phyloP scores from a whole-genome alignment of 2,888 invertebrate genomes.

The Blera fallax region DNA sequence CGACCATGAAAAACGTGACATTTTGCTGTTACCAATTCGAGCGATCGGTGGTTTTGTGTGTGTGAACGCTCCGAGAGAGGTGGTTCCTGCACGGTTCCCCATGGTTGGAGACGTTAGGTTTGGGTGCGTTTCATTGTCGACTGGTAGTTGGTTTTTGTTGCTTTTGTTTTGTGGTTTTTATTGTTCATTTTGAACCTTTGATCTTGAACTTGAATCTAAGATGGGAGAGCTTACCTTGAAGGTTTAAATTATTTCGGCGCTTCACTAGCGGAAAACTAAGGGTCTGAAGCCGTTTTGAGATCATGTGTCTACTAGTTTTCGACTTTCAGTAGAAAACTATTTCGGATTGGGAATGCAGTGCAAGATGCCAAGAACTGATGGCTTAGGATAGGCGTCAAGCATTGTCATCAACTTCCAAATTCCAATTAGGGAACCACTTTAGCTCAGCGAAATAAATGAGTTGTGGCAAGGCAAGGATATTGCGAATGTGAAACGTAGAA shows the following conservation, averaged over 20 bases:
- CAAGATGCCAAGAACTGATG: too few species aligned
- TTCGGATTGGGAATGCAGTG: too few species aligned
- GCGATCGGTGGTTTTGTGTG: conserved; percentile 17
- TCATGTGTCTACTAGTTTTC: too few species aligned
- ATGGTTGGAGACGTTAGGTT: conserved; percentile 9
- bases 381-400: too few species aligned
- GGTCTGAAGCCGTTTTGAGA: too few species aligned
- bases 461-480: too few species aligned
- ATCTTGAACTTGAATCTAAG: conserved; percentile 48
- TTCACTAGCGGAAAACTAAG: too few species aligned
- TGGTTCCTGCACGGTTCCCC: neutral
- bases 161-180: neutral
- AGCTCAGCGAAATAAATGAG: too few species aligned
- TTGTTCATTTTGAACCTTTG: conserved; percentile 31
- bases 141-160: conserved; percentile 22
- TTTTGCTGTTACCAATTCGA: conserved; percentile 80
- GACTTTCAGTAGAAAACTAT: too few species aligned
- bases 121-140: conserved; percentile 65
- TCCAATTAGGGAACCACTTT: too few species aligned
- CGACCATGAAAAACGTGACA: conserved; percentile 82
- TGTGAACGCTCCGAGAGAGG: neutral
- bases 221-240: neutral
- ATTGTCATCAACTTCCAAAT: too few species aligned
- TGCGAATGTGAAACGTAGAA: too few species aligned
- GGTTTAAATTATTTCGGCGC: neutral